Evolutionary conservation across 2,888 invertebrate genomes (phyloP), one percentile per base, ranked within the genome.

Genomic region (Macaria liturata): DNA sequence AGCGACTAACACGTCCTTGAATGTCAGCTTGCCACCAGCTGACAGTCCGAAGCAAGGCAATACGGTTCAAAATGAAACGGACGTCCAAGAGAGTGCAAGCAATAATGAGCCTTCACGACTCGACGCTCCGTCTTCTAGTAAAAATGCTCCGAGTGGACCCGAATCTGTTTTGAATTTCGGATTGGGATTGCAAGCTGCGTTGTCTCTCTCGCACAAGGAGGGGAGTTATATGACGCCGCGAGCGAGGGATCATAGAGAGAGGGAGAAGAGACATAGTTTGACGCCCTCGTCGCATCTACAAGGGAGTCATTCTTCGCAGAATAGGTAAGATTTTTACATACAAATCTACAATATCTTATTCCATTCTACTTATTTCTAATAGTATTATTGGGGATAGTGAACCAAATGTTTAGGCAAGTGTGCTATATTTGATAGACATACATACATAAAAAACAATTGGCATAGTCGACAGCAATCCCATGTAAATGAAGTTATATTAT

Each of bases 231-330:
- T 81, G 76, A 70, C 74, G 54, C 65, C 76, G 32, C 70, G 85
- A 48, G 83, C 84, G 51, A 76, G 84, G 56, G 86, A 84, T 47
- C 85, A 84, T 53, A 83, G 74, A 46, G 76, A 83, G 44, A 76
- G 82, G 50, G 93, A 94, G 54, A 94, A 94, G 72, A 83, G 94
- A 2, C 94, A 94, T 66, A 94, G 94, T 48, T 69, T 94, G 58
- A 92, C 92, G 3, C 88, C 91, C 0, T 80, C 86, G 0, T 67
- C 86, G 40, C 91, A 89, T 73, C 67, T 88, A 54, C 87, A 87
- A 59, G 79, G 76, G 8, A 85, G 81, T 46, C 86, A 88, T 62
- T 69, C 80, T 4, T 72, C 77, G 8, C 89, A 82, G 49, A 92
- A 92, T 62, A 84, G 92, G 92, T 91, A 44, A 77, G 79, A 66